Evolutionary conservation across 2,888 invertebrate species (phyloP), one percentile per base, ranked within the genome.

Genomic region (Brachynemurus nebulosus): DNA sequence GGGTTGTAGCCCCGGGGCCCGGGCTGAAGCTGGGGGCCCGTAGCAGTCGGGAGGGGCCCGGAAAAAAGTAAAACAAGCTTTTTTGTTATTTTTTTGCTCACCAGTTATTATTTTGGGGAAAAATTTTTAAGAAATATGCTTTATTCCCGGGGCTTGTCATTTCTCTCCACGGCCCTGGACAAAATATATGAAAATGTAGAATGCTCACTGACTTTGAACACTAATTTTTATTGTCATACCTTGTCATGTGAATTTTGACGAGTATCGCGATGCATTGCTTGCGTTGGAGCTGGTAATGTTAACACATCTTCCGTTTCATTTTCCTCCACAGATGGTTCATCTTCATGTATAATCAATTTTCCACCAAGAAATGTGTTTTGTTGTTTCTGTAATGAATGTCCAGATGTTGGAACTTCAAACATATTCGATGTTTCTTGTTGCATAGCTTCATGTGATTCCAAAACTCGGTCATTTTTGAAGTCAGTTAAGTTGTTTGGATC

Each of bases 371-470:
- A 42, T 20, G 12, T 42, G 20, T 42, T 42, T 11, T 12, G 17
- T 27, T 25, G 25, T 21, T 17, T 18, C 11, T 21, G 9, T 11
- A 21, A 16, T 9, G 23, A 6, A 17, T n/a, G 11, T 12, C 16
- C 18, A 11, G 40, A n/a, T 17, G n/a, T 19, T 20, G 20, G 20
- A 8, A n/a, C 37, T n/a, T 37, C 18, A 37, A 37, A 37, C n/a
- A 21, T 5, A 16, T 6, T n/a, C 25, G 16, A 16, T 14, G 40
- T 4, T 17, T 30, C 27, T 14, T 37, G 37, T 20, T 44, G 44
- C 44, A 44, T 44, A 12, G 37, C 37, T 19, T 44, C 44, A 17
- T 44, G 44, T 5, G 44, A 44, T 38, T 44, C 44, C 20, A 44
- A 30, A 5, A n/a, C 19, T 11, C 30, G 44, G 7, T 37, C 44